Evolutionary conservation across 2,113 vertebrate species (phyloP), one percentile per base, ranked within the genome.

Genomic region (Galemys pyrenaicus): DNA sequence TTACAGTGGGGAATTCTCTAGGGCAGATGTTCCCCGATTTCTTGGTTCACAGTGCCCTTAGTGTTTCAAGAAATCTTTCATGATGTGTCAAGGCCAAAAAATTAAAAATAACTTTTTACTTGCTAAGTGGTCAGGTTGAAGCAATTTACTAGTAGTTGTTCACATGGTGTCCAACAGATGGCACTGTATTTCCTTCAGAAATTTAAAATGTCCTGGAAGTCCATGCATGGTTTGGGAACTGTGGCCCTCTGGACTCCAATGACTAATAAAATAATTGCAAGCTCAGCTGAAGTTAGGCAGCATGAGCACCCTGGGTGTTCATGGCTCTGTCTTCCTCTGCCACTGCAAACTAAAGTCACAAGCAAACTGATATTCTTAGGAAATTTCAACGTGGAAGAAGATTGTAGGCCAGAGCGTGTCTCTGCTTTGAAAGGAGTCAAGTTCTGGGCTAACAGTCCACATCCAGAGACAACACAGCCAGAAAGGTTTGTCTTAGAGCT

Each of bases 131-230:
- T 91, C 62, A 62, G 37, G 17, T 67, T 32, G 49, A 64, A 70
- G 82, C 41, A 86, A 51, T 24, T 84, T 89, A 87, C 3, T 35
- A 62, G 44, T 91, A 80, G 87, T 92, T 84, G 28, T 96, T 96
- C 54, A 46, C 13, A 10, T 90, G 24, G 28, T 93, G 6, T 95
- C 91, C 91, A 94, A 85, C 46, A 96, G 88, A 92, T 96, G 85
- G 94, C 95, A 90, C 78, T 92, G 10, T 85, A 22, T 92, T 90
- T 85, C 91, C 62, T 41, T 88, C 35, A 92, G 74, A 93, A 87
- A 39, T 92, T 75, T 73, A 49, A 81, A 81, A 51, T 81, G 74
- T n/a, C 32, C 49, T 93, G 2, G 87, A 41, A 81, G 17, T 87
- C 1, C 17, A 3, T 68, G 13, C 28, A 58, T 89, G 41, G 15